These are phyloP conservation scores for Collichthys lucidus DNA, from an alignment of 2,113 vertebrate species.

Conservation along the genomic window DNA sequence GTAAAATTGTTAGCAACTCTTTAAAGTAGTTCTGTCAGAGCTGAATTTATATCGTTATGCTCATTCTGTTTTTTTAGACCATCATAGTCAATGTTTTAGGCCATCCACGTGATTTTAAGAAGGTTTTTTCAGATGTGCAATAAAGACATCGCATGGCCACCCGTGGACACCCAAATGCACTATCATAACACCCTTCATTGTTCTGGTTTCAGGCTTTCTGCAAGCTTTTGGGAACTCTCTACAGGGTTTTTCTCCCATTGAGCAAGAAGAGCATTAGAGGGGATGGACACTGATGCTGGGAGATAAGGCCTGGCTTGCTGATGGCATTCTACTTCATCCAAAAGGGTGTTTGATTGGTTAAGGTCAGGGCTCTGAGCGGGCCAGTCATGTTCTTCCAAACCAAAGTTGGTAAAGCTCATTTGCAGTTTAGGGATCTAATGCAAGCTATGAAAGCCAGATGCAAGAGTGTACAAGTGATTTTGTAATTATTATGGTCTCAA, in stretches of 20 bases:
- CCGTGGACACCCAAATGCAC: background rate
- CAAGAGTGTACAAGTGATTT: background rate
- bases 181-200: background rate
- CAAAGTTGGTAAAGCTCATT: constrained; percentile 8
- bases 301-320: background rate
- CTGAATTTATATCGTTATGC: background rate
- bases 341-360: constrained; percentile 1
- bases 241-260: constrained; percentile 1
- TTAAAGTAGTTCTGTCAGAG: constrained; percentile 7
- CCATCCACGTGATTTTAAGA: background rate
- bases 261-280: background rate
- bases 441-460: background rate
- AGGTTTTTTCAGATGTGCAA: background rate
- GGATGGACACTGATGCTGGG: background rate
- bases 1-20: background rate
- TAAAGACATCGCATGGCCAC: background rate
- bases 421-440: background rate
- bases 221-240: background rate
- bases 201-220: constrained; percentile 6
- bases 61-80: background rate
- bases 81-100: background rate
- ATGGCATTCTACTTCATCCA: background rate
- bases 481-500: constrained; percentile 10
- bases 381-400: background rate
- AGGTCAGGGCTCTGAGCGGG: background rate